phyloP scores from a whole-genome alignment of 2,797 vertebrate species.

The Sebastes glaucus region DNA sequence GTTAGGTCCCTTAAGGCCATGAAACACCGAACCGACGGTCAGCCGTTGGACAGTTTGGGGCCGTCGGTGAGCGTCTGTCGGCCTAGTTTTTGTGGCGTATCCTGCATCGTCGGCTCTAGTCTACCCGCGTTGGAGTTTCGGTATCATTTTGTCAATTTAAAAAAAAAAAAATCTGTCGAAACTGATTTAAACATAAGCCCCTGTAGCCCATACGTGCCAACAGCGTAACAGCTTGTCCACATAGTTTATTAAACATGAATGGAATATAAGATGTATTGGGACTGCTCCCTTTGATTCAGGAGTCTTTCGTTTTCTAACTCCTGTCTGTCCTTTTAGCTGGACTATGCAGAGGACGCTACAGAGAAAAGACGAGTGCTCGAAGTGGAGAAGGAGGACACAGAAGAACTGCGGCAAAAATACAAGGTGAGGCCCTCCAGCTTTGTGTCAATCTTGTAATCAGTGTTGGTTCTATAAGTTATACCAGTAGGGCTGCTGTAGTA shows the following conservation, averaged over 20 bases:
- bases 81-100: too few species aligned
- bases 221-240: too few species aligned
- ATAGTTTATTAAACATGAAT: neutral
- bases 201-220: too few species aligned
- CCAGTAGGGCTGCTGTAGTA: neutral
- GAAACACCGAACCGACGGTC: too few species aligned
- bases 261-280: neutral
- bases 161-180: too few species aligned
- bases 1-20: neutral
- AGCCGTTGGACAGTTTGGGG: too few species aligned
- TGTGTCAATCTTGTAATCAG: neutral
- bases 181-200: too few species aligned
- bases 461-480: neutral
- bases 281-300: neutral
- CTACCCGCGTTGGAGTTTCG: too few species aligned
- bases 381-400: slow-evolving; percentile 98
- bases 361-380: slow-evolving; percentile 96
- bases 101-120: too few species aligned
- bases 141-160: too few species aligned
- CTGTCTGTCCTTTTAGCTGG: slow-evolving; percentile 82
- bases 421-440: slow-evolving; percentile 83
- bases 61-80: too few species aligned
- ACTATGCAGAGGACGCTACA: slow-evolving; percentile 98
- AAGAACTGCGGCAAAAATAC: slow-evolving; percentile 98
- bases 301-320: slow-evolving; percentile 11